Percentiles rank a stretch among this genome's conserved stretches.
Evolutionary conservation across 2,113 vertebrate genomes (phyloP).

Genomic region (Ia io): DNA sequence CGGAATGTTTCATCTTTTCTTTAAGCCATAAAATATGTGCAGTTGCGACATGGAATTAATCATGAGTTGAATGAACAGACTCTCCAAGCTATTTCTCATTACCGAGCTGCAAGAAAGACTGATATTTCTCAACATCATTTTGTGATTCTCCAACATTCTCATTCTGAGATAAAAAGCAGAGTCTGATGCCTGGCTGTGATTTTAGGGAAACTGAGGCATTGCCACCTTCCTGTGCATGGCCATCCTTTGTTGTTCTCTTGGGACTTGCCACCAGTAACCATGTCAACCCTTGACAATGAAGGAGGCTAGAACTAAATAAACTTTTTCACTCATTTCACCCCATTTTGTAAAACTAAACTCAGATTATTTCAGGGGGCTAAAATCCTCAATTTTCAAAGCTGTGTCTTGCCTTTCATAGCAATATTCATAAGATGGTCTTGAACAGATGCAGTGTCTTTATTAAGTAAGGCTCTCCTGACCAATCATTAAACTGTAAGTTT

Average conservation of each 20-base stretch:
- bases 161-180: neutral
- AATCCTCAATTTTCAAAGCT: neutral
- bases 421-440: neutral
- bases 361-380: neutral
- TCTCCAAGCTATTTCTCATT: neutral
- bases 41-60: neutral
- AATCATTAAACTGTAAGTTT: neutral
- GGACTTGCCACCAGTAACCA: neutral
- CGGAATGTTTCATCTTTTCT: neutral
- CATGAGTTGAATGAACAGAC: neutral
- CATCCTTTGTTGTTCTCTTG: neutral
- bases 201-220: neutral
- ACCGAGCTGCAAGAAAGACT: neutral
- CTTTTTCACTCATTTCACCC: neutral
- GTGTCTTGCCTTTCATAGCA: neutral
- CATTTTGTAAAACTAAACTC: neutral
- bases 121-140: neutral
- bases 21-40: neutral
- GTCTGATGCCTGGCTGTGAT: neutral
- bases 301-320: neutral
- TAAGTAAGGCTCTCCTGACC: neutral
- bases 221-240: neutral
- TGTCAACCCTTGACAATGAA: neutral
- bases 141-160: neutral
- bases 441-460: neutral